Conservation (phyloP, 2,797 vertebrate genomes). For the Eleutherodactylus coqui region DNA sequence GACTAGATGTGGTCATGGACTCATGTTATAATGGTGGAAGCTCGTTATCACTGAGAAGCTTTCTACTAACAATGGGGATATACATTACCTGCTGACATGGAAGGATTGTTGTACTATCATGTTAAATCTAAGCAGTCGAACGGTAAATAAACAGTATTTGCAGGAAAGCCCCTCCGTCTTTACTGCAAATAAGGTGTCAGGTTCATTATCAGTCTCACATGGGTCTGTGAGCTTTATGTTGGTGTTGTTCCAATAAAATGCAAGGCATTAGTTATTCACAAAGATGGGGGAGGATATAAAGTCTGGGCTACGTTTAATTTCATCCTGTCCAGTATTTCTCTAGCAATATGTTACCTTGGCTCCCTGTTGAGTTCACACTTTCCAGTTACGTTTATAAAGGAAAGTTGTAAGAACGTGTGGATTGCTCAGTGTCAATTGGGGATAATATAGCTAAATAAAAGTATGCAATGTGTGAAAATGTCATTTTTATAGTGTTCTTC, state of each 20-base stretch:
- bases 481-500: conserved; percentile 43
- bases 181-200: no score
- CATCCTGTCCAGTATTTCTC: conserved; percentile 54
- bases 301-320: conserved; percentile 31
- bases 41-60: no score
- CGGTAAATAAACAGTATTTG: not conserved
- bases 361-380: conserved; percentile 57
- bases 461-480: conserved; percentile 46
- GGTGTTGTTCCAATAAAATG: conserved; percentile 12
- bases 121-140: not conserved
- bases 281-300: not conserved
- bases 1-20: no score
- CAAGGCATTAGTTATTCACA: not conserved
- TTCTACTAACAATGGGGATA: no score
- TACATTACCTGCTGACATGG: not conserved
- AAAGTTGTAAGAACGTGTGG: conserved; percentile 50
- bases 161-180: not conserved
- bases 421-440: conserved; percentile 56
- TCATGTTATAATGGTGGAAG: no score
- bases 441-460: conserved; percentile 53
- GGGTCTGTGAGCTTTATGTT: not conserved
- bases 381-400: conserved; percentile 55
- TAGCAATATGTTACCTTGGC: conserved; percentile 37
- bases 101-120: not conserved
- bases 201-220: conserved; percentile 33